Evolutionary conservation across 2,113 vertebrate species (phyloP).

Genomic region (Paracanthobrama guichenoti): DNA sequence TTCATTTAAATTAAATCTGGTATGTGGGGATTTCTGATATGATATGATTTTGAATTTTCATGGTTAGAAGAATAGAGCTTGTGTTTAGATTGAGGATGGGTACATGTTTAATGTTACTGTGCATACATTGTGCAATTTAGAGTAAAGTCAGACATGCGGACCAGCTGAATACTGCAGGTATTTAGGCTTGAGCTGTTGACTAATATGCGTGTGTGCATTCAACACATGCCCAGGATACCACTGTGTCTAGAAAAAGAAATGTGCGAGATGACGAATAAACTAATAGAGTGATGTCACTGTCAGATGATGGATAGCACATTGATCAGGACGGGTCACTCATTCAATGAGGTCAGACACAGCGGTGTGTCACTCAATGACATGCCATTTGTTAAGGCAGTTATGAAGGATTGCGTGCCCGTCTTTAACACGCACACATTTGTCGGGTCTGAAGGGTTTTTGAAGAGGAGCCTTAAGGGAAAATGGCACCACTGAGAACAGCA

Average conservation of each 20-base stretch:
- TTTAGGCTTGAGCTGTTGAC: too few relatives aligned
- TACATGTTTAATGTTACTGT: too few relatives aligned
- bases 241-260: too few relatives aligned
- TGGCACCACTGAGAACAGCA: not conserved
- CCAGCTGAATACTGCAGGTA: too few relatives aligned
- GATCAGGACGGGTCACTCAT: not conserved
- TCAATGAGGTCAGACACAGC: not conserved
- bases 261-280: not conserved
- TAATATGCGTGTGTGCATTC: too few relatives aligned
- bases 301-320: not conserved
- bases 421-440: slow-evolving; percentile 18
- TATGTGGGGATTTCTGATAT: too few relatives aligned
- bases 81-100: too few relatives aligned
- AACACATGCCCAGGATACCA: too few relatives aligned
- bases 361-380: not conserved
- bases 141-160: too few relatives aligned
- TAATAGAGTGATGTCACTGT: not conserved
- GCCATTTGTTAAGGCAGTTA: not conserved
- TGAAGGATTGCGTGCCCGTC: not conserved
- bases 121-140: too few relatives aligned
- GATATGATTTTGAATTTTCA: too few relatives aligned
- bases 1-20: not conserved
- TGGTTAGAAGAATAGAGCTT: too few relatives aligned
- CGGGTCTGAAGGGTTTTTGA: slow-evolving; percentile 22
- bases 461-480: not conserved